Evolutionary conservation across 2,113 vertebrate genomes (phyloP), one percentile per base, ranked within the genome.

Genomic region (Glareola pratincola): DNA sequence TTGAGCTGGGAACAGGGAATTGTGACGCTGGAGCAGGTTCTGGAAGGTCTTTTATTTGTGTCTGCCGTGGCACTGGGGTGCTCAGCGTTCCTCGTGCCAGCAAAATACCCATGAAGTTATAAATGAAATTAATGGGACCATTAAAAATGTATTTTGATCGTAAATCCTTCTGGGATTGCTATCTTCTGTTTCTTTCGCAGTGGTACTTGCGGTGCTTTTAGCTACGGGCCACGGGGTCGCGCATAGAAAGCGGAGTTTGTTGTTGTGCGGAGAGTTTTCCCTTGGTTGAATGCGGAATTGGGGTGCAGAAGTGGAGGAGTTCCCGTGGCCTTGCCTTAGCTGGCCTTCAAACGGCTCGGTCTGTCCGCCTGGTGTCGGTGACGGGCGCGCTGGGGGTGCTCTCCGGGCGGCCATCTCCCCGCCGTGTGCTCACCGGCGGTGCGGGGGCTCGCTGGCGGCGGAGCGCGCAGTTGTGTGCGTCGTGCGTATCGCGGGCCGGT

Each of bases 311-410:
- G 50, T 14, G 7, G 72, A 3, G 27, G 79, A 14, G 67, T 19
- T 20, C 8, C 8, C 0, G 50, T 18, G 78, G 32, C 67, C 62
- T 39, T 4, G 6, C 17, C 39, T 8, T 17, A 43, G 15, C 54
- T 30, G 85, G 41, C 80, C 75, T 73, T 41, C 75, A 4, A 1
- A 4, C 8, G 6, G 2, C 21, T 3, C 2, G 5, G 3, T 2
- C 2, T 2, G 24, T 14, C 0, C 6, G 3, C 10, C 62, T 24
- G 15, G 4, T 17, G 6, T 4, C 30, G 43, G 64, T 36, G 8
- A 1, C 6, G 0, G 10, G 3, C 3, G 1, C 0, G 17, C 14
- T 9, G 6, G 15, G 50, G 41, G 18, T 14, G 4, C 15, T n/a
- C 24, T 4, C 1, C 3, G 56, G 60, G 32, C 9, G 11, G 16